Conservation (phyloP, 2,888 invertebrate species). For the Serrognathus titanus region DNA sequence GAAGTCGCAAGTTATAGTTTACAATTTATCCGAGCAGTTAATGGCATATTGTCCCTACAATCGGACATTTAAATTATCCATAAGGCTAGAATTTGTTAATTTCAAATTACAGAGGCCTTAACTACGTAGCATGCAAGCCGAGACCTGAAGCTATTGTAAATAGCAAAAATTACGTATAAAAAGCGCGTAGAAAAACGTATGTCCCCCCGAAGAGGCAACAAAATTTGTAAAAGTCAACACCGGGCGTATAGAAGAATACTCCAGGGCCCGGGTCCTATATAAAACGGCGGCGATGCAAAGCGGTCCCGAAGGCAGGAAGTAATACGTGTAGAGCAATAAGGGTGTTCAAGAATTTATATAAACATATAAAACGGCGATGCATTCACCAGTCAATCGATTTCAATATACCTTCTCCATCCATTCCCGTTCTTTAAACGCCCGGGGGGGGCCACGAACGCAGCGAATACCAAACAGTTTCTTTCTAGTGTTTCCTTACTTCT, state of each 20-base stretch:
- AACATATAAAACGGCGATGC: slow-evolving; percentile 38
- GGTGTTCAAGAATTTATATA: slow-evolving; percentile 35
- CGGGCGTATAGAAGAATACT: slow-evolving; percentile 16
- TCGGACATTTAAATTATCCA: too few species aligned
- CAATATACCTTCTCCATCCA: slow-evolving; percentile 33
- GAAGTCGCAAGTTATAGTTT: too few species aligned
- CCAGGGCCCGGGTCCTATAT: slow-evolving; percentile 21
- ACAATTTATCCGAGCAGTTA: too few species aligned
- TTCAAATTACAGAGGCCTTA: too few species aligned
- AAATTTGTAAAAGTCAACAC: slow-evolving; percentile 30
- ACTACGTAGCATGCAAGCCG: too few species aligned
- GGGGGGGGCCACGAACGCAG: slow-evolving; percentile 17
- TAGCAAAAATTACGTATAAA: not conserved
- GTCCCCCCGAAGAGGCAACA: slow-evolving; percentile 4
- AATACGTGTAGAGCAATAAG: slow-evolving; percentile 32
- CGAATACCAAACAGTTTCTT: slow-evolving; percentile 21
- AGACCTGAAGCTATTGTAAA: not conserved
- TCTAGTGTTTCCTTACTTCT: not conserved
- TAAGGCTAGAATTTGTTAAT: too few species aligned
- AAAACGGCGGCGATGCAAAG: slow-evolving; percentile 29
- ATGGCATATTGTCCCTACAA: too few species aligned
- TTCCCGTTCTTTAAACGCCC: slow-evolving; percentile 21
- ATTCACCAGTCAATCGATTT: slow-evolving; percentile 41
- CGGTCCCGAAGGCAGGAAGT: slow-evolving; percentile 34
- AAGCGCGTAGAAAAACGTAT: not conserved